phyloP scores from a whole-genome alignment of 2,797 vertebrate species.

The Sciurus vulgaris region DNA sequence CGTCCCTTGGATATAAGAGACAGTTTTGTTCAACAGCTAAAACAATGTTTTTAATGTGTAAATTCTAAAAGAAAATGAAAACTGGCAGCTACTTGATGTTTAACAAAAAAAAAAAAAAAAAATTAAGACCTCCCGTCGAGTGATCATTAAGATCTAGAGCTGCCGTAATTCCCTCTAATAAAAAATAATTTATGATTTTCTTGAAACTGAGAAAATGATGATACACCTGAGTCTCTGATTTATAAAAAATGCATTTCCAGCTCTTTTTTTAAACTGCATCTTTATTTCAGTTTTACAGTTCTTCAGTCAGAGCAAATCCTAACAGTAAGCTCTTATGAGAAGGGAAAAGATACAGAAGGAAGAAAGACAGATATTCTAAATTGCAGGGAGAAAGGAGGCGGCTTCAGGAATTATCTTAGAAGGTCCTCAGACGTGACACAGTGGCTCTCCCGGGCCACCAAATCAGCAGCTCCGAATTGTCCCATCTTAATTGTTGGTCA shows the following conservation, averaged over 20 bases:
- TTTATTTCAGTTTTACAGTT: slow-evolving; percentile 70
- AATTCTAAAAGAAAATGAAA: slow-evolving; percentile 81
- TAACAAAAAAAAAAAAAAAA: not conserved
- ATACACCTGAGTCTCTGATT: slow-evolving; percentile 58
- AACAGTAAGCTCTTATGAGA: slow-evolving; percentile 32
- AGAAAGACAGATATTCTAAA: not conserved
- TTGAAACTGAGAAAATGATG: slow-evolving; percentile 66
- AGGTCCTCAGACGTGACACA: not conserved
- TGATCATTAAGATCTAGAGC: slow-evolving; percentile 75
- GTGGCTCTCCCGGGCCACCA: not conserved
- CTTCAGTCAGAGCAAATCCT: slow-evolving; percentile 53
- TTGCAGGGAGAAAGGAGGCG: not conserved
- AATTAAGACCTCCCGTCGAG: slow-evolving; percentile 49
- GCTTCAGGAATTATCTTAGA: not conserved
- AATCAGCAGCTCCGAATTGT: not conserved
- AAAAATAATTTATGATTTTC: slow-evolving; percentile 80
- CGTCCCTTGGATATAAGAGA: slow-evolving; percentile 63
- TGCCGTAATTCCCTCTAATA: slow-evolving; percentile 69
- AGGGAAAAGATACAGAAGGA: not conserved
- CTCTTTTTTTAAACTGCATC: slow-evolving; percentile 47
- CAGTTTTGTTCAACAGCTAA: slow-evolving; percentile 71
- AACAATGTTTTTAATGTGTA: slow-evolving; percentile 79
- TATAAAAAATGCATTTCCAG: slow-evolving; percentile 76
- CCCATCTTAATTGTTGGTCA: not conserved
- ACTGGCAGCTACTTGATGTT: slow-evolving; percentile 73